Conservation (phyloP, 2,113 vertebrate genomes). For the Athene noctua region DNA sequence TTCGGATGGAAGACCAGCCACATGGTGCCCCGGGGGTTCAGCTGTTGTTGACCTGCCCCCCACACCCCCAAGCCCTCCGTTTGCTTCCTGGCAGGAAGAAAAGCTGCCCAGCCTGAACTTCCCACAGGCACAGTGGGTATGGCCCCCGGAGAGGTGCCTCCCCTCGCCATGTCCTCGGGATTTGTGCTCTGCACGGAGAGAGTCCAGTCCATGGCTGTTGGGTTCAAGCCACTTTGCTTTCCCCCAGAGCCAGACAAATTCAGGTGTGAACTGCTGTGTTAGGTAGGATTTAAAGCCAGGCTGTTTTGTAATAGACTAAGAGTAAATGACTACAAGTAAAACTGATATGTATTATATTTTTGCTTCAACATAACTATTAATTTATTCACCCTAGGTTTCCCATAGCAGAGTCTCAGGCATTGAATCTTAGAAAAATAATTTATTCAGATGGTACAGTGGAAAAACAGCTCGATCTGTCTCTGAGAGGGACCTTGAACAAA, state of each 20-base stretch:
- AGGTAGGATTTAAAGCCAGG: not conserved
- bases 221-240: not conserved
- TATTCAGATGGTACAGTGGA: too few relatives aligned
- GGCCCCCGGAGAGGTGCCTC: too few relatives aligned
- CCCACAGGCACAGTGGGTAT: rapidly evolving
- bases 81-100: not conserved
- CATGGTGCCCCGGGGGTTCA: not conserved
- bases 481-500: too few relatives aligned
- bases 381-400: too few relatives aligned
- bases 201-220: not conserved
- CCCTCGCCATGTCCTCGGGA: not conserved
- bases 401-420: too few relatives aligned
- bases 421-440: too few relatives aligned
- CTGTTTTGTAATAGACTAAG: not conserved
- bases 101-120: not conserved
- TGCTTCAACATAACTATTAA: not conserved
- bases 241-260: too few relatives aligned
- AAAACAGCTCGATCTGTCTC: too few relatives aligned
- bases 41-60: not conserved
- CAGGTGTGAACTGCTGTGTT: too few relatives aligned
- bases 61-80: not conserved
- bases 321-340: not conserved
- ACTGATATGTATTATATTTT: not conserved
- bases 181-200: not conserved
- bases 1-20: not conserved